These are phyloP conservation scores for Lucinisca nassula DNA, from an alignment of 2,888 invertebrate genomes.

Conservation along the genomic window DNA sequence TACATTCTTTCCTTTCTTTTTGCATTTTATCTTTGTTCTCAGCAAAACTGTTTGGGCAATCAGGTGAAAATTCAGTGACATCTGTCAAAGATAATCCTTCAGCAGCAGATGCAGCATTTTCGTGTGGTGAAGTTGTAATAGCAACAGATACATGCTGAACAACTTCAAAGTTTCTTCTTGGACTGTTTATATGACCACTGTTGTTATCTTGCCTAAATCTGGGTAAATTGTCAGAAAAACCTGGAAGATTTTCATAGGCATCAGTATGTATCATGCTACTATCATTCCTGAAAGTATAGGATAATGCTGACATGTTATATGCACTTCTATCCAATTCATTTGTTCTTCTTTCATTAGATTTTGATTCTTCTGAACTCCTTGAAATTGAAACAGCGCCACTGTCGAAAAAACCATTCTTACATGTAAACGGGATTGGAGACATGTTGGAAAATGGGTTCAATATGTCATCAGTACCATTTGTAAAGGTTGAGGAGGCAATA, in stretches of 20 bases:
- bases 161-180: background rate
- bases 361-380: slow-evolving; percentile 28
- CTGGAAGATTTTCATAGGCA: slow-evolving; percentile 59
- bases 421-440: slow-evolving; percentile 54
- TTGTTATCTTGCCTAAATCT: background rate
- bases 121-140: too few relatives aligned
- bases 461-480: slow-evolving; percentile 17
- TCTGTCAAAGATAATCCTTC: slow-evolving; percentile 60
- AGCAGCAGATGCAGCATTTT: background rate
- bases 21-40: background rate
- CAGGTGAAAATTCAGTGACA: slow-evolving; percentile 60
- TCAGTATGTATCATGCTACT: slow-evolving; percentile 60
- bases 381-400: slow-evolving; percentile 32
- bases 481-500: slow-evolving; percentile 58
- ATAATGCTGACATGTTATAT: slow-evolving; percentile 53
- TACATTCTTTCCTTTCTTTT: background rate
- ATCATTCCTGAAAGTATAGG: slow-evolving; percentile 66
- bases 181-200: background rate
- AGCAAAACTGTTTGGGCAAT: slow-evolving; percentile 59
- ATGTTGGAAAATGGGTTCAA: slow-evolving; percentile 4
- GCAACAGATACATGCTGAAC: background rate
- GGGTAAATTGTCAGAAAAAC: slow-evolving; percentile 26
- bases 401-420: slow-evolving; percentile 20
- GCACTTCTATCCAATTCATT: slow-evolving; percentile 20
- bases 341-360: slow-evolving; percentile 10